These are phyloP conservation scores for Oscheius myriophilus DNA, from an alignment of 2,888 invertebrate species.

Conservation along the genomic window DNA sequence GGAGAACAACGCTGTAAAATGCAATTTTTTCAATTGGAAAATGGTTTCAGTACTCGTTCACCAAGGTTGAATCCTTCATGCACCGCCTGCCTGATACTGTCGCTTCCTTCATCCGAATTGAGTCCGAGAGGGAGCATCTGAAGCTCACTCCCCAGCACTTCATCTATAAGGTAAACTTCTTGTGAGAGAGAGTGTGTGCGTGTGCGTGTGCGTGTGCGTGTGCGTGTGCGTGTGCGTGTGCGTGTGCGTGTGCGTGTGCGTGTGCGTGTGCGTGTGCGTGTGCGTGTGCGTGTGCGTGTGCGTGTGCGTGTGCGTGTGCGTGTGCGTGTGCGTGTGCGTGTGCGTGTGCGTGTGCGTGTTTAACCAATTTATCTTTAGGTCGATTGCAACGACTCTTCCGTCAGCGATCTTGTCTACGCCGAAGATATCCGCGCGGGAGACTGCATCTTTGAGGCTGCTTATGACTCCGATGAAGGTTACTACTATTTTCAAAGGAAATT, in stretches of 20 bases:
- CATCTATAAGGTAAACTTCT: slow-evolving; percentile 60
- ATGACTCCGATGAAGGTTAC: slow-evolving; percentile 31
- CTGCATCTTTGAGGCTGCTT: slow-evolving; percentile 47
- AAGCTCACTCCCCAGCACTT: slow-evolving; percentile 64
- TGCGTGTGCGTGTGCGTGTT: no score
- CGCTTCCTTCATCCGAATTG: slow-evolving; percentile 55
- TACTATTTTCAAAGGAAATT: background rate
- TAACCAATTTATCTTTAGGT: slow-evolving; percentile 22
- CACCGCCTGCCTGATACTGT: slow-evolving; percentile 56
- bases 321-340: no score
- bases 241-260: no score
- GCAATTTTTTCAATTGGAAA: no score
- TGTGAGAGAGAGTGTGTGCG: no score
- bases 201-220: no score
- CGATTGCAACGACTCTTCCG: slow-evolving; percentile 35
- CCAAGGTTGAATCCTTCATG: slow-evolving; percentile 53
- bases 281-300: no score
- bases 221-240: no score
- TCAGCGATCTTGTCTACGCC: slow-evolving; percentile 51
- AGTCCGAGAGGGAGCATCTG: slow-evolving; percentile 40
- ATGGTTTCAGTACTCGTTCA: slow-evolving; percentile 50
- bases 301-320: no score
- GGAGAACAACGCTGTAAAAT: slow-evolving; percentile 47
- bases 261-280: no score
- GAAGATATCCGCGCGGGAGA: slow-evolving; percentile 57